phyloP scores from a whole-genome alignment of 2,797 vertebrate genomes.

The Pipistrellus pipistrellus region DNA sequence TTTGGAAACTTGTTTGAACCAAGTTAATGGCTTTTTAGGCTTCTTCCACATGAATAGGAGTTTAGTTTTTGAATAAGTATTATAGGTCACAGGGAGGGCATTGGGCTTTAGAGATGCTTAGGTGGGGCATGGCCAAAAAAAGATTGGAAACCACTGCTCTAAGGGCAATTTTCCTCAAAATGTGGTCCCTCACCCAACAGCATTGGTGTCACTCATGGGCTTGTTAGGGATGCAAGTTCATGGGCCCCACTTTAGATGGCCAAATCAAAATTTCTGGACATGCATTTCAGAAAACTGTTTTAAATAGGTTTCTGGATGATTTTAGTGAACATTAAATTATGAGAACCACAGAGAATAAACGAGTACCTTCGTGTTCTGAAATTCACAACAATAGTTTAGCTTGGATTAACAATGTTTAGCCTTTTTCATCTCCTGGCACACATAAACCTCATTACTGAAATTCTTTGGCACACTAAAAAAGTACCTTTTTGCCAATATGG shows the following conservation, averaged over 20 bases:
- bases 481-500: not conserved
- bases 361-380: not conserved
- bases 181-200: not conserved
- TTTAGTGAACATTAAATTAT: not conserved
- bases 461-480: not conserved
- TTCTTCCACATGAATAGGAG: too few species aligned
- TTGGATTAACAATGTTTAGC: not conserved
- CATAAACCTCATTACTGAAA: not conserved
- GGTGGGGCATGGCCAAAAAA: too few species aligned
- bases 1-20: too few species aligned
- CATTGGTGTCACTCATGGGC: not conserved
- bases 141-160: too few species aligned
- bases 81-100: too few species aligned
- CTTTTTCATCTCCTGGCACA: not conserved
- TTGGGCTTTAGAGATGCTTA: too few species aligned
- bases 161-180: not conserved
- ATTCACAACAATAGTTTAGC: not conserved
- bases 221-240: conserved; percentile 33
- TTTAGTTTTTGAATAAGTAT: too few species aligned
- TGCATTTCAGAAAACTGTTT: conserved; percentile 6
- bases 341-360: not conserved
- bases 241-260: not conserved
- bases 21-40: too few species aligned
- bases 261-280: conserved; percentile 46
- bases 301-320: conserved; percentile 47